These are phyloP conservation scores for Chirona hameri DNA, from an alignment of 2,888 invertebrate species.

Conservation along the genomic window DNA sequence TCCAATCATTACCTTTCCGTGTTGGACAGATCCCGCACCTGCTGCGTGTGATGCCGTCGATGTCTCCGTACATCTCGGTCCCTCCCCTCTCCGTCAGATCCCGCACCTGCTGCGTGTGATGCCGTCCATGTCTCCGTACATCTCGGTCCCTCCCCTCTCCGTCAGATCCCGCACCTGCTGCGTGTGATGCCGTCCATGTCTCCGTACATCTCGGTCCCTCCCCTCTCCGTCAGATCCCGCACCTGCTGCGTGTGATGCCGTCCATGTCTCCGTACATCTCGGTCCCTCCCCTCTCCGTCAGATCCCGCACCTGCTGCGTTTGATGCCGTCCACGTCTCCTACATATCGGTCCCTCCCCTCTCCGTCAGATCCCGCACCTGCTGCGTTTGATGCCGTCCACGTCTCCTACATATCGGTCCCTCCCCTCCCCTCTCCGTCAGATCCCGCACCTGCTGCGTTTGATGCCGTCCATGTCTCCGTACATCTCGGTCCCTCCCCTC, in stretches of 20 bases:
- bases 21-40: too few species aligned
- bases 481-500: not conserved
- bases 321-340: not conserved
- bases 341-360: too few species aligned
- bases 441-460: not conserved
- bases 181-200: too few species aligned
- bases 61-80: too few species aligned
- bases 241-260: not conserved
- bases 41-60: too few species aligned
- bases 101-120: too few species aligned
- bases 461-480: not conserved
- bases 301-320: not conserved
- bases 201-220: too few species aligned
- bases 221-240: not conserved
- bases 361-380: not conserved
- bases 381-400: not conserved
- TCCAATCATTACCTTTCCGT: too few species aligned
- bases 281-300: not conserved
- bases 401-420: not conserved
- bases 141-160: too few species aligned
- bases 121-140: too few species aligned
- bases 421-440: not conserved
- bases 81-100: too few species aligned
- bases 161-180: too few species aligned
- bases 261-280: not conserved